A percentile compares a stretch with the other conserved stretches of the same genome.
These are phyloP conservation scores for Chironomus tentans DNA, from an alignment of 2,888 invertebrate species.

Conservation along the genomic window DNA sequence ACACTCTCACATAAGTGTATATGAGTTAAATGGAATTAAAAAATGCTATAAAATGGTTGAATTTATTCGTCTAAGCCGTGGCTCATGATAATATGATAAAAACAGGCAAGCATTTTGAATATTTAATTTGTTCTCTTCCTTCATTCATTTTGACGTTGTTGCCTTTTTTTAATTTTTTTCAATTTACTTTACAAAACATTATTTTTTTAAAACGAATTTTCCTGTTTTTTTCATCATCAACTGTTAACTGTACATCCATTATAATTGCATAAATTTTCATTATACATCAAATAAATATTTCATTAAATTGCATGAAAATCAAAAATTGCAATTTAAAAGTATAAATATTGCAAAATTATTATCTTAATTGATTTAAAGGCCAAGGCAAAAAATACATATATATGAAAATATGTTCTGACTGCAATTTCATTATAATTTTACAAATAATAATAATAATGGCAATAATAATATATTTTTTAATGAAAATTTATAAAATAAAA, in stretches of 20 bases:
- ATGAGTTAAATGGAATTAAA: conserved; percentile 26
- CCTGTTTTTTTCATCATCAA: not conserved
- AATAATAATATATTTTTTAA: not conserved
- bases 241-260: not conserved
- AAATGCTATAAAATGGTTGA: conserved; percentile 21
- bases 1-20: conserved; percentile 13
- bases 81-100: conserved; percentile 23
- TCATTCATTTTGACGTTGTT: not conserved
- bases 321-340: not conserved
- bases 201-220: not conserved
- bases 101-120: conserved; percentile 22
- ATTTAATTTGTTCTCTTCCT: conserved; percentile 13
- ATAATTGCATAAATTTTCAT: not conserved
- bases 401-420: not conserved
- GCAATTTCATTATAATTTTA: not conserved
- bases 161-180: not conserved
- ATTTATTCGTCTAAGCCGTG: conserved; percentile 25
- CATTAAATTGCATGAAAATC: not conserved
- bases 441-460: not conserved
- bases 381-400: not conserved
- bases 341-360: not conserved
- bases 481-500: not conserved
- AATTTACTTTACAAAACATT: not conserved
- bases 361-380: conserved; percentile 22
- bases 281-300: not conserved